phyloP scores from a whole-genome alignment of 2,113 vertebrate species.

The Elachura formosa region DNA sequence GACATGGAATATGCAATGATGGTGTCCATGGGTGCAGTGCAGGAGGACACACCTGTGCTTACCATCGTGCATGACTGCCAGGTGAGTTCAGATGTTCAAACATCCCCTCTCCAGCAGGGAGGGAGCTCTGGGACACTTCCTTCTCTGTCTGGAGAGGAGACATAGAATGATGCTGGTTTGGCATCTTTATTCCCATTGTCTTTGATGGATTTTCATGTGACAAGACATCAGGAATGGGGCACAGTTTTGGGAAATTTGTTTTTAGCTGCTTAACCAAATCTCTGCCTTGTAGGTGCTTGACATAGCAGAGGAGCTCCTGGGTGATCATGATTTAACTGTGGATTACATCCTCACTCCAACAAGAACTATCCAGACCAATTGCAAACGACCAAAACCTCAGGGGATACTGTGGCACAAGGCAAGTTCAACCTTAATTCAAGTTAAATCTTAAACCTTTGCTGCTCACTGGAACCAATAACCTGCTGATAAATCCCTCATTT shows the following conservation, averaged over 20 bases:
- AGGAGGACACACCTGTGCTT: slow-evolving; percentile 80
- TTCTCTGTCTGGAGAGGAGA: neutral
- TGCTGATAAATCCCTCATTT: neutral
- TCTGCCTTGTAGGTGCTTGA: slow-evolving; percentile 79
- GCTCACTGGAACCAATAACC: neutral
- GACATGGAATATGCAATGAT: slow-evolving; percentile 97
- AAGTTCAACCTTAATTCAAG: neutral
- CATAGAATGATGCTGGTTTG: neutral
- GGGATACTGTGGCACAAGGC: slow-evolving; percentile 93
- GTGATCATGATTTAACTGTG: slow-evolving; percentile 87
- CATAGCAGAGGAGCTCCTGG: slow-evolving; percentile 83
- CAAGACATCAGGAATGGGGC: neutral
- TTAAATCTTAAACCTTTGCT: neutral
- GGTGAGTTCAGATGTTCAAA: slow-evolving; percentile 59
- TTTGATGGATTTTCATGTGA: neutral
- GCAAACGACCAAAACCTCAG: slow-evolving; percentile 76
- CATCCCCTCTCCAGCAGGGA: accelerated
- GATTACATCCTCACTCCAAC: slow-evolving; percentile 95
- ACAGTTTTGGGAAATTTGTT: neutral
- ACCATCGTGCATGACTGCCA: slow-evolving; percentile 95
- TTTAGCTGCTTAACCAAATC: neutral
- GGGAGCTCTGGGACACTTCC: neutral
- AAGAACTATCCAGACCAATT: slow-evolving; percentile 80
- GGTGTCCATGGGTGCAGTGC: slow-evolving; percentile 85
- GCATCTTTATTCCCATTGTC: neutral